Conservation (phyloP, 2,113 vertebrate species). For the Thalassoma bifasciatum region DNA sequence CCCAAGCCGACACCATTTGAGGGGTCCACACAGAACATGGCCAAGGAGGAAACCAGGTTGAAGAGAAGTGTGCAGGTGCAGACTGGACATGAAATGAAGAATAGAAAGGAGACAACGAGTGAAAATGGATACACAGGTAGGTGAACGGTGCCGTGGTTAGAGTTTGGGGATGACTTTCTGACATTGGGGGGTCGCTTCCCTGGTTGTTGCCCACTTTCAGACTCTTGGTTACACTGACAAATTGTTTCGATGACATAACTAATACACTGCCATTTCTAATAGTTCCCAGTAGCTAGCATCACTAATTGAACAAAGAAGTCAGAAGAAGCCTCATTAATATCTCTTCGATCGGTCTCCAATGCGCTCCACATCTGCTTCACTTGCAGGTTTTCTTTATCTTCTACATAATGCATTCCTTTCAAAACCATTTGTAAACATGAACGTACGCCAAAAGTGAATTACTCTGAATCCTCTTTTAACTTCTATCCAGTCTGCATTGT, state of each 20-base stretch:
- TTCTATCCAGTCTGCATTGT: too few species aligned
- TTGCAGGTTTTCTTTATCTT: neutral
- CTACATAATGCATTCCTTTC: neutral
- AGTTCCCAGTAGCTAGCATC: too few species aligned
- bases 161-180: too few species aligned
- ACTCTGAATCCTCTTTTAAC: too few species aligned
- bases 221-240: too few species aligned
- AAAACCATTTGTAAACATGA: too few species aligned
- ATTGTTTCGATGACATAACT: too few species aligned
- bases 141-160: neutral
- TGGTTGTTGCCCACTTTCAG: too few species aligned
- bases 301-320: too few species aligned
- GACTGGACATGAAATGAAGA: conserved; percentile 75
- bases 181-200: too few species aligned
- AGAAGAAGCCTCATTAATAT: neutral
- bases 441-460: too few species aligned
- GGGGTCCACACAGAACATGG: conserved; percentile 87
- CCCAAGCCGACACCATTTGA: conserved; percentile 86
- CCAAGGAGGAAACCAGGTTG: conserved; percentile 91
- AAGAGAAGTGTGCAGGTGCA: conserved; percentile 85
- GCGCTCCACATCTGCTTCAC: neutral
- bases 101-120: neutral
- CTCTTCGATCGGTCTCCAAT: neutral
- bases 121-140: neutral
- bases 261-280: too few species aligned